Evolutionary conservation across 2,797 vertebrate genomes (phyloP).

Genomic region (Otolemur crassicaudatus): DNA sequence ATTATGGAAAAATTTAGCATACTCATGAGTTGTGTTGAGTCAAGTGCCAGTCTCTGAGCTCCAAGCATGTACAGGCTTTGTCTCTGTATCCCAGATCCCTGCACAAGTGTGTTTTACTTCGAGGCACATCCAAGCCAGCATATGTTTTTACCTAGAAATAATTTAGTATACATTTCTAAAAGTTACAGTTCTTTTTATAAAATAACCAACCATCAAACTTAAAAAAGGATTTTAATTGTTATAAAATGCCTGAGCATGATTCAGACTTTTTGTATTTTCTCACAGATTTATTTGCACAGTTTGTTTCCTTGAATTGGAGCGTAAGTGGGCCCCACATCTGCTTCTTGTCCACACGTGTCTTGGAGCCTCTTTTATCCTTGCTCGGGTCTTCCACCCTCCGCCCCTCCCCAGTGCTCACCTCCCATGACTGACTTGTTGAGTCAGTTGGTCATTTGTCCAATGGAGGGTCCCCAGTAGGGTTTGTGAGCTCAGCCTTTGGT

Average conservation of each 20-base stretch:
- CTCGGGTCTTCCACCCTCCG: rapidly evolving
- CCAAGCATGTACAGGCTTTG: rapidly evolving
- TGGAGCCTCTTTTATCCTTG: rapidly evolving
- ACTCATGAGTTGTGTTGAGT: rapidly evolving
- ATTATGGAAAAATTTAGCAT: not conserved
- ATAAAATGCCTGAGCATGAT: not conserved
- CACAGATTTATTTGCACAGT: not conserved
- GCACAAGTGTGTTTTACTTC: not conserved
- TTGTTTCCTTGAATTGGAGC: not conserved
- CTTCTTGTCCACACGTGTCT: rapidly evolving
- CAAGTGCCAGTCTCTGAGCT: too few relatives aligned
- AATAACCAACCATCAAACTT: not conserved
- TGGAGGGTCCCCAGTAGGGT: too few relatives aligned
- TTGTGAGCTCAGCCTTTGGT: not conserved
- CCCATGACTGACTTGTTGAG: rapidly evolving
- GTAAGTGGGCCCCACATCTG: too few relatives aligned
- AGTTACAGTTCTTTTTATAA: not conserved
- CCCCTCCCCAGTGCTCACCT: not conserved
- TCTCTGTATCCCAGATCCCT: rapidly evolving
- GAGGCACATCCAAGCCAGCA: not conserved
- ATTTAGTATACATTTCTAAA: not conserved
- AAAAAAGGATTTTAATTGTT: not conserved
- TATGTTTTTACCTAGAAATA: not conserved
- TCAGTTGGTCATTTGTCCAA: not conserved
- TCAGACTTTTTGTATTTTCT: not conserved